Evolutionary conservation across 2,113 vertebrate species (phyloP).

Genomic region (Pleuronectes platessa): DNA sequence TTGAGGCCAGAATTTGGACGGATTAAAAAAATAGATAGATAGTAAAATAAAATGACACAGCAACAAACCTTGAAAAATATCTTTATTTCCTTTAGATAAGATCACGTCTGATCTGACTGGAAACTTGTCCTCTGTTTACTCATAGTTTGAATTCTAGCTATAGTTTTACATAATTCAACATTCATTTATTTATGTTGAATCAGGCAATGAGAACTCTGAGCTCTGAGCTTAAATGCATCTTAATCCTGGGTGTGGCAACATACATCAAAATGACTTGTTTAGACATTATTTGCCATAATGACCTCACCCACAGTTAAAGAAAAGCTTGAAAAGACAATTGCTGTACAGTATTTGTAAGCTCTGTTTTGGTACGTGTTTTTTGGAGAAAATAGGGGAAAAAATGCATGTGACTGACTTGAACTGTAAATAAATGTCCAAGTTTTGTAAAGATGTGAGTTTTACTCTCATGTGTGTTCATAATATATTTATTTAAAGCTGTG

Average conservation of each 20-base stretch:
- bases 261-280: constrained; percentile 20
- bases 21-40: too few relatives aligned
- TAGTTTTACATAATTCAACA: not conserved
- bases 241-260: not conserved
- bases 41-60: not conserved
- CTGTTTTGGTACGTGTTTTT: too few relatives aligned
- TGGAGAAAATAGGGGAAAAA: too few relatives aligned
- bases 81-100: not conserved
- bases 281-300: constrained; percentile 14
- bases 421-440: too few relatives aligned
- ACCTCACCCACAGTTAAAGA: not conserved
- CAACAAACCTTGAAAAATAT: not conserved
- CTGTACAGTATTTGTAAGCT: too few relatives aligned
- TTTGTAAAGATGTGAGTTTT: too few relatives aligned
- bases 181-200: not conserved
- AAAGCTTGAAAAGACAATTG: too few relatives aligned
- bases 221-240: not conserved
- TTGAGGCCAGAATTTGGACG: not conserved
- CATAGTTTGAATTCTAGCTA: not conserved
- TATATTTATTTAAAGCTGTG: too few relatives aligned
- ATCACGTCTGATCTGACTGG: not conserved
- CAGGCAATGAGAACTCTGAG: not conserved
- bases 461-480: too few relatives aligned
- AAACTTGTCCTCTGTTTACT: not conserved
- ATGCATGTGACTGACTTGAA: too few relatives aligned